A percentile compares a stretch with the other conserved stretches of the same genome.
Conservation (phyloP, 1,140 invertebrate species). For the Maconellicoccus hirsutus region DNA sequence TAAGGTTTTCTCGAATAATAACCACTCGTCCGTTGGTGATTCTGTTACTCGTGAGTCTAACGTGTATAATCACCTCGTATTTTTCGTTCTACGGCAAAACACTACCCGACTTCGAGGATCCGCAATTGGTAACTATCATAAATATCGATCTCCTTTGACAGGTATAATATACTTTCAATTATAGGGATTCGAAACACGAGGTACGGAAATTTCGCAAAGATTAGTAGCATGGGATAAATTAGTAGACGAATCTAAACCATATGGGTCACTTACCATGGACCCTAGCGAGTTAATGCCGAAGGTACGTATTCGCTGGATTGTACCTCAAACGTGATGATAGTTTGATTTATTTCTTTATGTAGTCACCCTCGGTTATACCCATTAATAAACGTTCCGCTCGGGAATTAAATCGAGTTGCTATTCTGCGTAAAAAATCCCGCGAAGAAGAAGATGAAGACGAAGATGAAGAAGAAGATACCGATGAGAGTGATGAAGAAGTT, state of each 20-base stretch:
- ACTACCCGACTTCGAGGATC: neutral
- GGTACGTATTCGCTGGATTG: conserved; percentile 16
- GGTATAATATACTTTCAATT: neutral
- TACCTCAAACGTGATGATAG: conserved; percentile 15
- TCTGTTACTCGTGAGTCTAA: neutral
- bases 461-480: neutral
- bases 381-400: neutral
- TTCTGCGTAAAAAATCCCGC: neutral
- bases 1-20: neutral
- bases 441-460: neutral
- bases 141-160: neutral
- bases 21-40: neutral
- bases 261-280: conserved; percentile 55
- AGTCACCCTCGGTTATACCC: neutral
- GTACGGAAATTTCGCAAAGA: conserved; percentile 62
- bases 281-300: conserved; percentile 39
- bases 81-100: neutral
- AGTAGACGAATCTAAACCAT: conserved; percentile 54
- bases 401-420: neutral
- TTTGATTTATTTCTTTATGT: conserved; percentile 10
- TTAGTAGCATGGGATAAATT: conserved; percentile 74
- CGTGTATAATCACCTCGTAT: neutral
- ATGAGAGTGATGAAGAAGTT: neutral
- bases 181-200: conserved; percentile 79
- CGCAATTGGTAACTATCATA: neutral